phyloP scores from a whole-genome alignment of 1,140 invertebrate genomes.

The Samia ricini region DNA sequence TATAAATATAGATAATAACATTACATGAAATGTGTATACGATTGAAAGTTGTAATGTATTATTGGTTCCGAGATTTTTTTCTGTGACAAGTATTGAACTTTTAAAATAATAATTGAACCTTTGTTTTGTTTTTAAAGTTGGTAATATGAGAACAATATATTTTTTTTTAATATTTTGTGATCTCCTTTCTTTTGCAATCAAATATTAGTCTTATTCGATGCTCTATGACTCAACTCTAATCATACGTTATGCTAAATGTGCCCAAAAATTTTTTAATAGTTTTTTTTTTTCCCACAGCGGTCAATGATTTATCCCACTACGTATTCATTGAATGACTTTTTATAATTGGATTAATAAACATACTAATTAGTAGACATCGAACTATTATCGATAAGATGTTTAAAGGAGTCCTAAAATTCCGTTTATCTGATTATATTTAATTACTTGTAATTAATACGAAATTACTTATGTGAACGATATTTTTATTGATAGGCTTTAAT shows the following conservation, averaged over 20 bases:
- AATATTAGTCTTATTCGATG: too few relatives aligned
- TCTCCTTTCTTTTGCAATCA: too few relatives aligned
- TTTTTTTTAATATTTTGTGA: too few relatives aligned
- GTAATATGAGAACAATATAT: too few relatives aligned
- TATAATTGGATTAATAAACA: conserved; percentile 47
- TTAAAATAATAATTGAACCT: too few relatives aligned
- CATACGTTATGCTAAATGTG: conserved; percentile 31
- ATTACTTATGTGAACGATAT: too few relatives aligned
- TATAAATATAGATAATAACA: too few relatives aligned
- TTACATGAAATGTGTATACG: conserved; percentile 13
- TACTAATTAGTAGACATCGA: conserved; percentile 29
- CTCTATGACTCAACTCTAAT: not conserved
- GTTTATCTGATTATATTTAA: conserved; percentile 14
- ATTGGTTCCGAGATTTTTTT: conserved; percentile 23
- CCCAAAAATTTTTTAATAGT: conserved; percentile 22
- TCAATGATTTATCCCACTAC: conserved; percentile 26
- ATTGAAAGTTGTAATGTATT: not conserved
- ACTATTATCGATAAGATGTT: not conserved
- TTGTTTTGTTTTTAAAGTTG: too few relatives aligned
- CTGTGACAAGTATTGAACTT: too few relatives aligned
- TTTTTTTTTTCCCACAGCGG: conserved; percentile 27
- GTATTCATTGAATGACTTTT: conserved; percentile 45
- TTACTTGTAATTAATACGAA: too few relatives aligned
- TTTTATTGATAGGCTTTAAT: too few relatives aligned
- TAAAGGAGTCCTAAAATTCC: not conserved